Evolutionary conservation across 1,140 invertebrate species (phyloP).

Genomic region (Laodelphax striatellus): DNA sequence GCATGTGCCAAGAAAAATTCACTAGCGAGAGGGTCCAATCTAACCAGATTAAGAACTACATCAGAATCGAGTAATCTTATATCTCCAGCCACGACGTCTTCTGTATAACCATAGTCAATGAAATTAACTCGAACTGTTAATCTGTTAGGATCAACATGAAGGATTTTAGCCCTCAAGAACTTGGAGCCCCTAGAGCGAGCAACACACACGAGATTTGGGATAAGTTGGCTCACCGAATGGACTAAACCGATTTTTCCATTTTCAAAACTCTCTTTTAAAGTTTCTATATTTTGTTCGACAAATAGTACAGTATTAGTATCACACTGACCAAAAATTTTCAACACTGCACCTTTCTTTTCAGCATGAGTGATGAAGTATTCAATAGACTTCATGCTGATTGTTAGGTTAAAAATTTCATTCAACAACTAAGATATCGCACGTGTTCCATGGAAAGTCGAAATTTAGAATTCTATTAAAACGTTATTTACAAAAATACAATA

Average conservation of each 20-base stretch:
- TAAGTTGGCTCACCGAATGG: constrained; percentile 29
- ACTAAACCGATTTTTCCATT: constrained; percentile 24
- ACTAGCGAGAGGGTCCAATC: constrained; percentile 37
- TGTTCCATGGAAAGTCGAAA: too few species aligned
- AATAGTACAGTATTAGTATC: constrained; percentile 40
- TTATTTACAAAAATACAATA: too few species aligned
- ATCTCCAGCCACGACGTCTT: constrained; percentile 36
- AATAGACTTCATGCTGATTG: too few species aligned
- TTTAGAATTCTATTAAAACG: too few species aligned
- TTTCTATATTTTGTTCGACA: constrained; percentile 40
- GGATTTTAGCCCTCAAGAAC: constrained; percentile 48
- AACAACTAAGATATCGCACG: too few species aligned
- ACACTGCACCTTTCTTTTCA: too few species aligned
- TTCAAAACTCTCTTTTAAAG: constrained; percentile 34
- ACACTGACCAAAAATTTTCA: constrained; percentile 28
- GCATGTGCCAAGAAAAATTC: constrained; percentile 44
- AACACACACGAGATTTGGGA: constrained; percentile 42
- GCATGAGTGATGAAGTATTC: too few species aligned
- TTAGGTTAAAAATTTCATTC: too few species aligned
- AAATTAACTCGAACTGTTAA: constrained; percentile 39
- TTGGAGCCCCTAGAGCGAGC: constrained; percentile 49
- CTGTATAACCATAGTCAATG: constrained; percentile 49
- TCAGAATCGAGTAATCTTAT: constrained; percentile 36
- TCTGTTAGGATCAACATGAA: constrained; percentile 31
- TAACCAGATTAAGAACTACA: constrained; percentile 22